These are phyloP conservation scores for Limnephilus auricula DNA, from an alignment of 2,888 invertebrate genomes.

Conservation along the genomic window DNA sequence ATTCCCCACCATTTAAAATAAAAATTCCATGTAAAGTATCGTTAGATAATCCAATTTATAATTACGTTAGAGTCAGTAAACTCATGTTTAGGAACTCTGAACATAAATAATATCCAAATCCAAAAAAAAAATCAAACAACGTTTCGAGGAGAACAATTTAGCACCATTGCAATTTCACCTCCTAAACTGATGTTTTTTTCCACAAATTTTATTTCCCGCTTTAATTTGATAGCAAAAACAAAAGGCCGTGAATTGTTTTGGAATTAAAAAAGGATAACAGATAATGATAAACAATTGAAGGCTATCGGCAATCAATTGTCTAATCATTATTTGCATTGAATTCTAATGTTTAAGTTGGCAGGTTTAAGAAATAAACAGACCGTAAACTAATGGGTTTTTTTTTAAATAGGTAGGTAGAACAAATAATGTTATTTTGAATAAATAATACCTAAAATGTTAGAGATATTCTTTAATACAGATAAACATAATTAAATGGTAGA, in stretches of 20 bases:
- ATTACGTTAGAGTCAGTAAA: too few relatives aligned
- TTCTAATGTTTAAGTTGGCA: not conserved
- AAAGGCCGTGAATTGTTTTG: not conserved
- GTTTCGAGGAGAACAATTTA: too few relatives aligned
- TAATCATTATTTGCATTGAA: not conserved
- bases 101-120: too few relatives aligned
- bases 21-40: too few relatives aligned
- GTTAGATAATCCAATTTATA: too few relatives aligned
- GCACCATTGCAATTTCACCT: not conserved
- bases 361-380: not conserved
- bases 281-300: not conserved
- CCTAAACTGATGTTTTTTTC: not conserved
- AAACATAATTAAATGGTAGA: too few relatives aligned
- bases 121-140: too few relatives aligned
- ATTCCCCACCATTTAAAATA: too few relatives aligned
- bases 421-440: not conserved
- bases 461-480: too few relatives aligned
- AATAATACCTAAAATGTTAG: not conserved
- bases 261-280: not conserved
- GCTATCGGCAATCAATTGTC: not conserved
- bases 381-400: not conserved
- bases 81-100: too few relatives aligned
- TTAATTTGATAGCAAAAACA: not conserved
- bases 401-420: too few relatives aligned
- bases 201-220: not conserved